Evolutionary conservation across 2,888 invertebrate species (phyloP).

Genomic region (Rhingia campestris): DNA sequence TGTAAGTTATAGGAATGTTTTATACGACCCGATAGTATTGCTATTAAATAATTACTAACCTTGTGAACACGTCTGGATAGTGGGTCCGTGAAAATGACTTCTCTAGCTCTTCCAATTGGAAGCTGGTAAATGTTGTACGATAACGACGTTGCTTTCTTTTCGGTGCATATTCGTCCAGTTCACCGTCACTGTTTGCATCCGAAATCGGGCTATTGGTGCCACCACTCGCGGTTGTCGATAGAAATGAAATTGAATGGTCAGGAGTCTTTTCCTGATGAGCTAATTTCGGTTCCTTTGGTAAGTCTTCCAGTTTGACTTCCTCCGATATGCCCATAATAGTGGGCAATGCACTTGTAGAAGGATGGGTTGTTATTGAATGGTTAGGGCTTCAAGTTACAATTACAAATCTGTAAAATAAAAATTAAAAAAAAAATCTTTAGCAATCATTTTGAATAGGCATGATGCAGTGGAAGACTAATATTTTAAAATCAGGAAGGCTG

Average conservation of each 20-base stretch:
- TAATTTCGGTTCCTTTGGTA: slow-evolving; percentile 82
- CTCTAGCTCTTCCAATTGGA: slow-evolving; percentile 97
- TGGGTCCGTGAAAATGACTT: slow-evolving; percentile 98
- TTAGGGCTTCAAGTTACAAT: neutral
- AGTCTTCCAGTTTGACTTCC: slow-evolving; percentile 83
- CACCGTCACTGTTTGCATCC: slow-evolving; percentile 87
- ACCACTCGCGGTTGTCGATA: slow-evolving; percentile 81
- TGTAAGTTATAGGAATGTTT: no score
- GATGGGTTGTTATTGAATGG: slow-evolving; percentile 16
- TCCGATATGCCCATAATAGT: slow-evolving; percentile 83
- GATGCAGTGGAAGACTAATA: no score
- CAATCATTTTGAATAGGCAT: no score
- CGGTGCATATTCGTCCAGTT: slow-evolving; percentile 90
- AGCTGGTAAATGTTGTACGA: slow-evolving; percentile 96
- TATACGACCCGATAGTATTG: no score
- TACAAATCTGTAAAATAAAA: neutral
- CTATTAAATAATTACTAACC: slow-evolving; percentile 84
- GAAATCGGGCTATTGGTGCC: slow-evolving; percentile 84
- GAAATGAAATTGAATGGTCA: slow-evolving; percentile 82
- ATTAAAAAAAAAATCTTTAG: neutral
- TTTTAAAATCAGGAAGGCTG: no score
- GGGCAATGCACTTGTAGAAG: slow-evolving; percentile 56
- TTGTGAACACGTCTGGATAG: slow-evolving; percentile 98
- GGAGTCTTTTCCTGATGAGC: slow-evolving; percentile 82
- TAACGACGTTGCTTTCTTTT: slow-evolving; percentile 95